Evolutionary conservation across 1,140 invertebrate species (phyloP).

Genomic region (Phortica variegata): DNA sequence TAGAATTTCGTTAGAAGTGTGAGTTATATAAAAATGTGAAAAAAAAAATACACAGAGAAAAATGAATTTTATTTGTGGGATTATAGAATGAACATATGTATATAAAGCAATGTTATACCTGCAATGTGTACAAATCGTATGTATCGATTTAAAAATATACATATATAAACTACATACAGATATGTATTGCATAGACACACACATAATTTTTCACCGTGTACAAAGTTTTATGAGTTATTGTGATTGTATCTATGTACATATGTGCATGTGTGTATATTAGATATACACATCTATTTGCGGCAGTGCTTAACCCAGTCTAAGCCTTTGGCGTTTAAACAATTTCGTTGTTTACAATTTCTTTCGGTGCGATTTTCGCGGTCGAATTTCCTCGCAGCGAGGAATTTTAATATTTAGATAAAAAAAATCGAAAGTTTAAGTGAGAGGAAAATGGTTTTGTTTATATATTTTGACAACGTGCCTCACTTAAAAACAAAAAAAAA

Average conservation of each 20-base stretch:
- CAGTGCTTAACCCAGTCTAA: too few species aligned
- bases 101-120: too few species aligned
- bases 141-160: too few species aligned
- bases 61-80: too few species aligned
- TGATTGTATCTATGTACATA: constrained; percentile 42
- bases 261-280: constrained; percentile 42
- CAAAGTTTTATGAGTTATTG: constrained; percentile 50
- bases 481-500: constrained; percentile 16
- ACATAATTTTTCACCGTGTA: too few species aligned
- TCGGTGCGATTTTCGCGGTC: constrained; percentile 51
- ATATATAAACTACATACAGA: too few species aligned
- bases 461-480: constrained; percentile 53
- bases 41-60: too few species aligned
- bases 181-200: too few species aligned
- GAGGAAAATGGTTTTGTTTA: constrained; percentile 53
- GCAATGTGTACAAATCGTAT: too few species aligned
- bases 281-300: too few species aligned
- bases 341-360: constrained; percentile 53
- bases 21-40: constrained; percentile 26
- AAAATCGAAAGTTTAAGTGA: constrained; percentile 34
- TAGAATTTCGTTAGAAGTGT: constrained; percentile 40
- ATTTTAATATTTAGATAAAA: constrained; percentile 3
- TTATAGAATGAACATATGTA: too few species aligned
- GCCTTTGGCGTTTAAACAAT: constrained; percentile 1
- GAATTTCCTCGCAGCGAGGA: constrained; percentile 41